Percentiles rank a stretch among this genome's conserved stretches.
phyloP scores from a whole-genome alignment of 2,888 invertebrate genomes.

The Nasonovia ribisnigri region DNA sequence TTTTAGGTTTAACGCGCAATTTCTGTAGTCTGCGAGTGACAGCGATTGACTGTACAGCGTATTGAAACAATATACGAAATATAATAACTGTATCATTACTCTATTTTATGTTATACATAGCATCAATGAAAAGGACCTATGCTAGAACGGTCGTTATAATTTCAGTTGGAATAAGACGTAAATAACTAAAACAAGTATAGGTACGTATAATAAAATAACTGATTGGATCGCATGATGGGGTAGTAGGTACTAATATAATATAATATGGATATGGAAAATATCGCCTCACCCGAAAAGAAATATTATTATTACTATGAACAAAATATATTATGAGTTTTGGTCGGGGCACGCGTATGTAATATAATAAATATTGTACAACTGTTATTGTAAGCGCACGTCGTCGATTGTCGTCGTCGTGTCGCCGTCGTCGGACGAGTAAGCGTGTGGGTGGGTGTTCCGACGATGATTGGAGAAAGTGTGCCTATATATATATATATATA shows the following conservation, averaged over 20 bases:
- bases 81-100: no score
- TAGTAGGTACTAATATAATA: neutral
- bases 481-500: neutral
- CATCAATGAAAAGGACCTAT: no score
- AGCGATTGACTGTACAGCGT: no score
- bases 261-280: neutral
- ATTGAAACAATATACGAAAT: no score
- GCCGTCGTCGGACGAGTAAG: neutral
- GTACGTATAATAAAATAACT: no score
- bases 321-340: neutral
- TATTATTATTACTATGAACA: neutral
- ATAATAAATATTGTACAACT: no score
- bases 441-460: constrained; percentile 37
- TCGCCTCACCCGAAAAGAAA: neutral
- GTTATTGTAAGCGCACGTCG: no score
- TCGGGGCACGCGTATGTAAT: neutral
- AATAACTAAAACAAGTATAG: neutral
- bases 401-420: no score
- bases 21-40: no score
- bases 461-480: constrained; percentile 44
- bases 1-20: no score
- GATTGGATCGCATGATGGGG: neutral
- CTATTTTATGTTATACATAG: no score
- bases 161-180: neutral
- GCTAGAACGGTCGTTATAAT: no score